Conservation (phyloP, 2,888 invertebrate species). For the Lomographa bimaculata region DNA sequence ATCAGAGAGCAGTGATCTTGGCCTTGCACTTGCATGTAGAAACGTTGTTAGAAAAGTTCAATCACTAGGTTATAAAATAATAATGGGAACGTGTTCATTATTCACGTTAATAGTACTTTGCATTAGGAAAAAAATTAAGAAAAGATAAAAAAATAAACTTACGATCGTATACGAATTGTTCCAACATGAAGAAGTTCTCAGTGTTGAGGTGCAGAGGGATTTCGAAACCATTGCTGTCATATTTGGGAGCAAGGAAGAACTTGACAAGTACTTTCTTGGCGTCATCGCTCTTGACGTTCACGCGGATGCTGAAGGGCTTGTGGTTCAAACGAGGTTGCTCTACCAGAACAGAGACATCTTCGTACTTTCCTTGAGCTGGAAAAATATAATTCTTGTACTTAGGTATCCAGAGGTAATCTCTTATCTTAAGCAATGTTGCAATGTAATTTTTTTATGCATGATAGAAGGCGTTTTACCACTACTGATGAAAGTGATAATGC, state of each 20-base stretch:
- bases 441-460: no score
- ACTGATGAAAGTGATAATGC: no score
- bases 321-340: conserved; percentile 87
- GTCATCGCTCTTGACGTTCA: conserved; percentile 83
- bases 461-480: no score
- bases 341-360: conserved; percentile 77
- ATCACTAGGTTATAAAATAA: no score
- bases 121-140: no score
- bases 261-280: conserved; percentile 79
- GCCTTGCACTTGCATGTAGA: no score
- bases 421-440: no score
- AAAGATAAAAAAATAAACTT: conserved; percentile 41
- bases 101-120: no score
- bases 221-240: conserved; percentile 79
- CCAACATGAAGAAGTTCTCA: conserved; percentile 83
- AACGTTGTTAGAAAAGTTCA: no score
- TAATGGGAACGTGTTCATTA: no score
- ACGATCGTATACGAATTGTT: conserved; percentile 80
- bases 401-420: no score
- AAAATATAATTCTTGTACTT: neutral
- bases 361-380: conserved; percentile 48
- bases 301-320: conserved; percentile 86
- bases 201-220: conserved; percentile 79
- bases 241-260: conserved; percentile 88
- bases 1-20: no score